Evolutionary conservation across 1,140 invertebrate species (phyloP).

Genomic region (Pararge aegeria): DNA sequence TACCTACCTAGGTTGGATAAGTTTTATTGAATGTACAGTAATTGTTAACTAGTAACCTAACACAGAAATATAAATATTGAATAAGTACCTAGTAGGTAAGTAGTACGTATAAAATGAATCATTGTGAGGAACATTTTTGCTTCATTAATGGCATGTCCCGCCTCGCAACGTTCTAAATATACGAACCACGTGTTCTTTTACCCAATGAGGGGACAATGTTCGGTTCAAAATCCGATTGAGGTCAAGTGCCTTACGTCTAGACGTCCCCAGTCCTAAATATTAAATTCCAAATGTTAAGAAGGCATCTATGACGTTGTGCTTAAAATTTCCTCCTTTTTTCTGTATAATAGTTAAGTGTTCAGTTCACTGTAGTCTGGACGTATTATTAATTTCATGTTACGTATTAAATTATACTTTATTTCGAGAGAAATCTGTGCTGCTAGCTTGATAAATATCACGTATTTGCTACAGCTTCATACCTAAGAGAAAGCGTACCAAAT

Average conservation of each 20-base stretch:
- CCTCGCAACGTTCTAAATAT: slow-evolving; percentile 49
- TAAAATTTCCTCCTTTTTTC: too few species aligned
- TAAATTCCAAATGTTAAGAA: not conserved
- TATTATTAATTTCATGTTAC: too few species aligned
- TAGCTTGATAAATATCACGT: not conserved
- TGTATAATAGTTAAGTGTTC: too few species aligned
- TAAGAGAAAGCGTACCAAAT: slow-evolving; percentile 3
- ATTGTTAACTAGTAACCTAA: too few species aligned
- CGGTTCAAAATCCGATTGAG: slow-evolving; percentile 54
- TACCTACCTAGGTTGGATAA: too few species aligned
- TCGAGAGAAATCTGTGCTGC: slow-evolving; percentile 13
- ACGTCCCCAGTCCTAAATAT: slow-evolving; percentile 8
- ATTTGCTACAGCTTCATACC: not conserved
- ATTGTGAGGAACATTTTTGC: not conserved
- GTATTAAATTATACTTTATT: slow-evolving; percentile 5
- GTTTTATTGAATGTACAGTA: too few species aligned
- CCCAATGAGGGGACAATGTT: slow-evolving; percentile 50
- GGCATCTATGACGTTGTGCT: too few species aligned
- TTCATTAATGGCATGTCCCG: not conserved
- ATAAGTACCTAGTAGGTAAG: not conserved
- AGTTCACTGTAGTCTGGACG: too few species aligned
- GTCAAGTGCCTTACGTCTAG: slow-evolving; percentile 60
- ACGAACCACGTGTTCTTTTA: slow-evolving; percentile 58
- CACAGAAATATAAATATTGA: not conserved
- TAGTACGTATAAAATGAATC: not conserved